Base-by-base conservation (phyloP, 2,888 invertebrate genomes). In the Mermis nigrescens region DNA sequence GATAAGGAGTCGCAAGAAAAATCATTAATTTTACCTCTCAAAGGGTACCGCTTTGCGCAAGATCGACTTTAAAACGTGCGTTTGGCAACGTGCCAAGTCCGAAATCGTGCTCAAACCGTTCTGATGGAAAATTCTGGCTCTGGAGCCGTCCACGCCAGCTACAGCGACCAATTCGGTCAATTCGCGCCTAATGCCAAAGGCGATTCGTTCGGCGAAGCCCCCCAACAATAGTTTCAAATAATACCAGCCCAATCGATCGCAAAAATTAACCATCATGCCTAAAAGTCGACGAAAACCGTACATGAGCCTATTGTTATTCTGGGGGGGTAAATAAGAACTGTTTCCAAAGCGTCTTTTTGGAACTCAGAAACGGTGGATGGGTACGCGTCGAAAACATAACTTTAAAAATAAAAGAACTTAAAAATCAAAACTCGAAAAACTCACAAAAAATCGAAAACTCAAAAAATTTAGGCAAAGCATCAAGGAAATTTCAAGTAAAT, bases 191-290 rank as follows among this genome's bases (percentile, higher is more conserved):
- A 95, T 84, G 15, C 94, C 95, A 74, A 95, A 94, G 68, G 87
- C 86, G 48, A 98, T 78, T 22, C 95, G 82, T 68, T 85, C 84
- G 76, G 94, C 90, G 74, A 98, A 94, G 75, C 92, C 88, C 0
- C 84, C 82, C 48, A 98, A 80, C 46, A 98, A 78, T 64, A 89
- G 77, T 73, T 91, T 86, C 69, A 98, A 79, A 71, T 84, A 86
- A 64, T 81, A 81, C 94, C 95, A 98, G 28, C 91, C 88, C 15
- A 98, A 76, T 58, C 89, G 83, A 63, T 81, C 82, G 74, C 92
- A 90, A 76, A 98, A 95, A n/a, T 86, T 82, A 1, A 91, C 89
- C 1, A 95, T 86, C 85, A 94, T 94, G 59, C 91, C 92, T 85
- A 65, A 65, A 68, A 57, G 12, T 60, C 31, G n/a, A 63, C 24